Evolutionary conservation across 2,113 vertebrate species (phyloP).

Genomic region (Protobothrops flavoviridis): DNA sequence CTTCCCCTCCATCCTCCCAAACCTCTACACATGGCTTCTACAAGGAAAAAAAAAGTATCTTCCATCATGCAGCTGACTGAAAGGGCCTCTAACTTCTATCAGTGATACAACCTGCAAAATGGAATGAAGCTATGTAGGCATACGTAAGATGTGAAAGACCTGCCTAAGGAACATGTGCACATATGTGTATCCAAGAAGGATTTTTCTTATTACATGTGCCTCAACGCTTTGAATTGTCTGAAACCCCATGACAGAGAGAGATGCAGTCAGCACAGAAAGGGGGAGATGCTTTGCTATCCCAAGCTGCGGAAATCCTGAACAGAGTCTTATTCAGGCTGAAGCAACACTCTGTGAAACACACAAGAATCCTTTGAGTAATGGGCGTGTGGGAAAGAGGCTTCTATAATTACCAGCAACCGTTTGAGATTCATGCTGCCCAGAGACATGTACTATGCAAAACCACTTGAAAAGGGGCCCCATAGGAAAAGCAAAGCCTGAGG

Average conservation of each 20-base stretch:
- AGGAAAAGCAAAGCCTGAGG: slow-evolving; percentile 75
- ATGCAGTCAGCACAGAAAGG: slow-evolving; percentile 39
- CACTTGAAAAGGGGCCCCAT: slow-evolving; percentile 77
- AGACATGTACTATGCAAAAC: slow-evolving; percentile 76
- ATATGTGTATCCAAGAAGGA: not conserved
- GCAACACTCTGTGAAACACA: slow-evolving; percentile 80
- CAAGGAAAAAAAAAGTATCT: not conserved
- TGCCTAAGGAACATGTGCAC: not conserved
- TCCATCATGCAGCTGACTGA: not conserved
- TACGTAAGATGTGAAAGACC: not conserved
- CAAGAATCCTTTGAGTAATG: slow-evolving; percentile 85
- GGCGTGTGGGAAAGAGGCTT: slow-evolving; percentile 77
- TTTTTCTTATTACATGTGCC: not conserved
- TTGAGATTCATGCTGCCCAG: slow-evolving; percentile 79
- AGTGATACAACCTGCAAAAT: not conserved
- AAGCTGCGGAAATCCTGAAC: slow-evolving; percentile 73
- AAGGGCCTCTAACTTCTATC: not conserved
- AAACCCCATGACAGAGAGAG: not conserved
- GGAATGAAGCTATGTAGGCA: not conserved
- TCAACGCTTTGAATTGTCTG: not conserved
- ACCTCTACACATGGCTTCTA: not conserved
- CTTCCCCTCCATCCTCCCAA: not conserved
- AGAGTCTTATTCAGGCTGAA: slow-evolving; percentile 81
- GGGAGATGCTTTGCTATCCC: slow-evolving; percentile 67
- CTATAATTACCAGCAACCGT: slow-evolving; percentile 87